These are phyloP conservation scores for Phlogophora meticulosa DNA, from an alignment of 2,888 invertebrate genomes.

Conservation along the genomic window DNA sequence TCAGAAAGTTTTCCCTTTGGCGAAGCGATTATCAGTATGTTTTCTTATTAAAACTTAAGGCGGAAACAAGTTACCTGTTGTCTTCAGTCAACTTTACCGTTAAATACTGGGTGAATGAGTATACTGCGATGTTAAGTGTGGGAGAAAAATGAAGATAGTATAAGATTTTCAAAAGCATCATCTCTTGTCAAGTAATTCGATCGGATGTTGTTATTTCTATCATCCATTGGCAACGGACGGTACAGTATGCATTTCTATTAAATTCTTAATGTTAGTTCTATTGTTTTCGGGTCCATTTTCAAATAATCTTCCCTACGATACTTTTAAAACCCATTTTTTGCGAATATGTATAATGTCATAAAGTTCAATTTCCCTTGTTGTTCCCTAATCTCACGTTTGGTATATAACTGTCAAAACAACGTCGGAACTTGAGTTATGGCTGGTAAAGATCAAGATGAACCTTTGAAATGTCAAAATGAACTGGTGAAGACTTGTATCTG, in stretches of 20 bases:
- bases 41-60: conserved; percentile 59
- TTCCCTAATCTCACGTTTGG: conserved; percentile 14
- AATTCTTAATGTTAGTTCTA: no score
- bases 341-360: not conserved
- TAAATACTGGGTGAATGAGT: conserved; percentile 70
- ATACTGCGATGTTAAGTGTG: conserved; percentile 65
- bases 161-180: not conserved
- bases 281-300: no score
- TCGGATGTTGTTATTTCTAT: no score
- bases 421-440: conserved; percentile 24
- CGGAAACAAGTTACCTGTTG: conserved; percentile 54
- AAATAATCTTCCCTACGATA: no score
- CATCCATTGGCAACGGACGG: no score
- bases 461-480: conserved; percentile 31
- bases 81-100: conserved; percentile 56
- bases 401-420: conserved; percentile 23
- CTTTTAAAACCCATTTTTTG: no score
- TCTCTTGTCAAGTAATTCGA: no score
- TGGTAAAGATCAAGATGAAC: conserved; percentile 46
- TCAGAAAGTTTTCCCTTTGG: conserved; percentile 56
- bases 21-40: conserved; percentile 58
- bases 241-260: no score
- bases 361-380: not conserved
- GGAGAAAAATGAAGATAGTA: not conserved
- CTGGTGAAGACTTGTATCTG: conserved; percentile 18